These are phyloP conservation scores for Oxyteleia sp. DNA, from an alignment of 2,888 invertebrate species.

Conservation along the genomic window DNA sequence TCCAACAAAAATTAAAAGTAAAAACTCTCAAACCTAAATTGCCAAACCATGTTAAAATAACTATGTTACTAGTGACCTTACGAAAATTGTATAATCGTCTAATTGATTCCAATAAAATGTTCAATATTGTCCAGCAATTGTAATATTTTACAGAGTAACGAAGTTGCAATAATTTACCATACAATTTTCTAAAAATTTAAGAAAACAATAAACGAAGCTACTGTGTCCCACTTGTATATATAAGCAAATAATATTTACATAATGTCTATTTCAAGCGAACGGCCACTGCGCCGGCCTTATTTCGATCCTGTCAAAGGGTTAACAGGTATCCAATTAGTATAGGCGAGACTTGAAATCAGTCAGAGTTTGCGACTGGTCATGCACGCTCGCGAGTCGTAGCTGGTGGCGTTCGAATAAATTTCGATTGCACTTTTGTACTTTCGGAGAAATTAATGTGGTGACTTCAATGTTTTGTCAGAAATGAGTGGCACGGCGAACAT, in stretches of 20 bases:
- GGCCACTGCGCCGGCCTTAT: constrained; percentile 83
- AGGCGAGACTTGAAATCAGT: constrained; percentile 68
- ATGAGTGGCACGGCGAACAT: constrained; percentile 84
- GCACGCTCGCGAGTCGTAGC: constrained; percentile 25
- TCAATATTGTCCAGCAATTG: too few relatives aligned
- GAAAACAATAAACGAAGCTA: too few relatives aligned
- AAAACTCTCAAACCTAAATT: too few relatives aligned
- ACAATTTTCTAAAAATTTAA: too few relatives aligned
- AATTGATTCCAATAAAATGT: too few relatives aligned
- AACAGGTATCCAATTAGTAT: constrained; percentile 84
- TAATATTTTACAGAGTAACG: too few relatives aligned
- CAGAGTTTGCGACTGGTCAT: constrained; percentile 52
- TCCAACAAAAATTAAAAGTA: too few relatives aligned
- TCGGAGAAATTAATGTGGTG: constrained; percentile 10
- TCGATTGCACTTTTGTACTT: background rate
- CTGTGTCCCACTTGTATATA: background rate
- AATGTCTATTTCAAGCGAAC: constrained; percentile 79
- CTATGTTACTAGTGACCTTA: too few relatives aligned
- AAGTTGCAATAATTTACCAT: too few relatives aligned
- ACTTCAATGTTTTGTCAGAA: constrained; percentile 76
- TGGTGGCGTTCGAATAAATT: background rate
- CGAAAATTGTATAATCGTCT: too few relatives aligned
- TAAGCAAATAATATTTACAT: constrained; percentile 52
- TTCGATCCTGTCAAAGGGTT: constrained; percentile 85
- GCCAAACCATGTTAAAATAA: too few relatives aligned